These are phyloP conservation scores for Synergus japonicus DNA, from an alignment of 2,888 invertebrate genomes.

Conservation along the genomic window DNA sequence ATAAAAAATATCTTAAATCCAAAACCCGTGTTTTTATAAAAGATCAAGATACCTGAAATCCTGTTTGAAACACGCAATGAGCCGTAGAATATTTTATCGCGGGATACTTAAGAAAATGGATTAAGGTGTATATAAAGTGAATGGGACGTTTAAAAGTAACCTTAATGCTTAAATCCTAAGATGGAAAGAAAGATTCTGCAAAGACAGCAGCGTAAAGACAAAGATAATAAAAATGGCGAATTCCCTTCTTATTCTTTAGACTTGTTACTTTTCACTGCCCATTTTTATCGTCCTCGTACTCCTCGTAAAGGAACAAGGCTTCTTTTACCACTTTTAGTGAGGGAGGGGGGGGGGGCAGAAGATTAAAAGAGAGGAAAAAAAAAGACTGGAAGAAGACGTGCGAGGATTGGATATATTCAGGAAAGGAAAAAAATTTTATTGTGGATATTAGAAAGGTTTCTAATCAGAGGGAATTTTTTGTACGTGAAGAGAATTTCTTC, in stretches of 20 bases:
- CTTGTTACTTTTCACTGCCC: constrained; percentile 68
- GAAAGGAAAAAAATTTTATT: constrained; percentile 45
- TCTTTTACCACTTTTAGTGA: constrained; percentile 4
- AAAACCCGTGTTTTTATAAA: neutral
- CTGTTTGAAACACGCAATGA: neutral
- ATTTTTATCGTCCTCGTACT: constrained; percentile 66
- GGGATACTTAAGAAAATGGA: constrained; percentile 7
- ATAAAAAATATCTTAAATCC: neutral
- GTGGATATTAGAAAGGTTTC: constrained; percentile 10
- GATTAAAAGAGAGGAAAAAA: constrained; percentile 39
- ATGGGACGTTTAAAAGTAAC: constrained; percentile 27
- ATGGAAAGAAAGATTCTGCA: constrained; percentile 27
- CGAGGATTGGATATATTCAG: constrained; percentile 49
- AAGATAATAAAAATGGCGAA: constrained; percentile 48
- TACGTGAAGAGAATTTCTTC: neutral
- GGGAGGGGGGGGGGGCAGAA: constrained; percentile 9
- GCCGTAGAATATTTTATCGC: neutral
- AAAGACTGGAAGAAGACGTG: neutral
- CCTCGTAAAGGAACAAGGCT: constrained; percentile 58
- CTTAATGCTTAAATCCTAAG: constrained; percentile 33
- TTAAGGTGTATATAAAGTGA: constrained; percentile 25
- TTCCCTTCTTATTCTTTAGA: constrained; percentile 45
- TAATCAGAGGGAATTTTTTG: neutral
- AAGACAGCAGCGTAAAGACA: constrained; percentile 33
- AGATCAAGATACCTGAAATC: neutral